These are phyloP conservation scores for Ceratina japonica DNA, from an alignment of 1,140 invertebrate genomes.

Conservation along the genomic window DNA sequence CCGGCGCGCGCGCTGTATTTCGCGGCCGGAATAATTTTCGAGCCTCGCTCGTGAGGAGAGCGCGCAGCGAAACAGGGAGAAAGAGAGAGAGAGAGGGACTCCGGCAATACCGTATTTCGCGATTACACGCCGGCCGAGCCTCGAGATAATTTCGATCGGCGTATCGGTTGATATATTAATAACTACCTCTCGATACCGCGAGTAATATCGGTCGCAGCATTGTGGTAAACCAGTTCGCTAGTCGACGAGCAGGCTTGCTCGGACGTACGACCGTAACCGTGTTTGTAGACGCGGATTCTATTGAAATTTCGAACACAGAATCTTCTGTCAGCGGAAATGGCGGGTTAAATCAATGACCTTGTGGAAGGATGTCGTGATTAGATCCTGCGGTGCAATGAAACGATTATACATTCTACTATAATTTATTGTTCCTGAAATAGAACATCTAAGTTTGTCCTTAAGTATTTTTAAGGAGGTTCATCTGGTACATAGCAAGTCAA, in stretches of 20 bases:
- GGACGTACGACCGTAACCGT: conserved; percentile 17
- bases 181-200: background rate
- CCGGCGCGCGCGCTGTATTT: background rate
- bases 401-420: too few species aligned
- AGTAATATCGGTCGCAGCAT: conserved; percentile 10
- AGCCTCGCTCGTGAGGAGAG: background rate
- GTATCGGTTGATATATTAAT: conserved; percentile 35
- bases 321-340: too few species aligned
- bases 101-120: conserved; percentile 22
- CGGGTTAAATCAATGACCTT: too few species aligned
- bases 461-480: too few species aligned
- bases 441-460: too few species aligned
- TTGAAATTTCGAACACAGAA: too few species aligned
- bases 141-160: conserved; percentile 28
- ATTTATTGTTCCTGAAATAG: too few species aligned
- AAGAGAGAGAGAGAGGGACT: background rate
- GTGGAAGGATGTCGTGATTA: too few species aligned
- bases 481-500: too few species aligned
- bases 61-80: too few species aligned
- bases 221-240: conserved; percentile 37
- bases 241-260: conserved; percentile 1
- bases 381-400: too few species aligned
- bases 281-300: too few species aligned
- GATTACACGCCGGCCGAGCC: conserved; percentile 11
- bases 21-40: background rate